Conservation (phyloP, 2,888 invertebrate genomes). For the Aphodius granarius region DNA sequence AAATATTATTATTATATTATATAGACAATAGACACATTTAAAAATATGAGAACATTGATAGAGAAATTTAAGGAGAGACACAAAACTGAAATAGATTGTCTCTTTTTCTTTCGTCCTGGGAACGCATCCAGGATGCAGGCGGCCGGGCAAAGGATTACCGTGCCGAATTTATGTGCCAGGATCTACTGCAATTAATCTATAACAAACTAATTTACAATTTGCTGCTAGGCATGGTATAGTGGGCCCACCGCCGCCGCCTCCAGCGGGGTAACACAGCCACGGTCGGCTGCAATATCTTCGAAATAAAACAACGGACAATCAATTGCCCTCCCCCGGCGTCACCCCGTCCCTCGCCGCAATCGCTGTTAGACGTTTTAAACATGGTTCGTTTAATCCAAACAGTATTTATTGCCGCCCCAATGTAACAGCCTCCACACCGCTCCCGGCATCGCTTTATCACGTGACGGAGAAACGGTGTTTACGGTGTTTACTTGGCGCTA, state of each 20-base stretch:
- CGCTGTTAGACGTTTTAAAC: not conserved
- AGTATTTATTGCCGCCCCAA: not conserved
- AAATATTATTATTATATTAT: no score
- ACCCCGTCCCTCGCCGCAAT: not conserved
- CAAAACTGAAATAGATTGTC: no score
- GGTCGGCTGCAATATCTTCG: not conserved
- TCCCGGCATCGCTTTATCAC: not conserved
- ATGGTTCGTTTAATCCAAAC: not conserved
- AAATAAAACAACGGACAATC: not conserved
- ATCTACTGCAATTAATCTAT: constrained; percentile 26
- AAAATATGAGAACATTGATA: no score
- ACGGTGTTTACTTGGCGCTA: not conserved
- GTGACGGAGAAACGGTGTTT: not conserved
- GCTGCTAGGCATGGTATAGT: constrained; percentile 3
- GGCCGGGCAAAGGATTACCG: constrained; percentile 22
- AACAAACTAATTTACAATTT: constrained; percentile 29
- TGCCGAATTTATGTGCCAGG: constrained; percentile 23
- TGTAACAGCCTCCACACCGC: not conserved
- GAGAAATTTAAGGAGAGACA: no score
- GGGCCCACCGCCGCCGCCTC: not conserved
- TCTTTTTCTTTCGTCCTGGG: not conserved
- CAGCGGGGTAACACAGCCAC: not conserved
- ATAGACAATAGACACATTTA: no score
- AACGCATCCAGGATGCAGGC: not conserved
- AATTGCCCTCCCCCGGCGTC: not conserved